phyloP scores from a whole-genome alignment of 2,888 invertebrate species.

The Amiota communis region DNA sequence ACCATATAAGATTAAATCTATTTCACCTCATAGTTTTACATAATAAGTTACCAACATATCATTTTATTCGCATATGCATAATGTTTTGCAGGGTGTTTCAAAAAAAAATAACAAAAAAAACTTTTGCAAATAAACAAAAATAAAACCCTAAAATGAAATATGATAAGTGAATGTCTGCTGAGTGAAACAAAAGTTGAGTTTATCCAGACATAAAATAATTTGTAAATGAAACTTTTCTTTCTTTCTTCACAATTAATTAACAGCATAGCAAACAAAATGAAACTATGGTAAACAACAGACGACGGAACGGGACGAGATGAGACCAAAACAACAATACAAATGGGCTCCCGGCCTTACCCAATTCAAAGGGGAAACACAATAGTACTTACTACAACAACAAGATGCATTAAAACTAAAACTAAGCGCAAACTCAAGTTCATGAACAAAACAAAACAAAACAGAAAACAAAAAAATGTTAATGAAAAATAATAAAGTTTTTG shows the following conservation, averaged over 20 bases:
- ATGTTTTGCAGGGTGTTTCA: no score
- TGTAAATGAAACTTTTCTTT: slow-evolving; percentile 15
- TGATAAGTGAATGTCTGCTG: not conserved
- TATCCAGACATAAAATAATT: not conserved
- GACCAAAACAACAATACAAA: not conserved
- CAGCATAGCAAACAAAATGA: not conserved
- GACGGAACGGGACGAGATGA: not conserved
- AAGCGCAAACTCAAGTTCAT: slow-evolving; percentile 14
- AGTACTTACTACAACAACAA: not conserved
- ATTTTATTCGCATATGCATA: no score
- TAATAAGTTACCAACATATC: no score
- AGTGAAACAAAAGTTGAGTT: not conserved
- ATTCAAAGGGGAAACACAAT: not conserved
- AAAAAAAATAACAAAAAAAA: no score
- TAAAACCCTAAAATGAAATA: slow-evolving; percentile 10
- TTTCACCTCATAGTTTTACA: no score
- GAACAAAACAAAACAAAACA: slow-evolving; percentile 9
- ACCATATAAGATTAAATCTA: no score
- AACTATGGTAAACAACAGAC: not conserved
- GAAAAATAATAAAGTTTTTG: no score
- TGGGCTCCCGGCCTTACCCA: not conserved
- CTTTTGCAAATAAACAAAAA: no score
- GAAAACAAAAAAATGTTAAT: not conserved
- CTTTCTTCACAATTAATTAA: slow-evolving; percentile 3
- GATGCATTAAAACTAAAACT: not conserved